Conservation (phyloP, 2,888 invertebrate species). For the Seira musarum region DNA sequence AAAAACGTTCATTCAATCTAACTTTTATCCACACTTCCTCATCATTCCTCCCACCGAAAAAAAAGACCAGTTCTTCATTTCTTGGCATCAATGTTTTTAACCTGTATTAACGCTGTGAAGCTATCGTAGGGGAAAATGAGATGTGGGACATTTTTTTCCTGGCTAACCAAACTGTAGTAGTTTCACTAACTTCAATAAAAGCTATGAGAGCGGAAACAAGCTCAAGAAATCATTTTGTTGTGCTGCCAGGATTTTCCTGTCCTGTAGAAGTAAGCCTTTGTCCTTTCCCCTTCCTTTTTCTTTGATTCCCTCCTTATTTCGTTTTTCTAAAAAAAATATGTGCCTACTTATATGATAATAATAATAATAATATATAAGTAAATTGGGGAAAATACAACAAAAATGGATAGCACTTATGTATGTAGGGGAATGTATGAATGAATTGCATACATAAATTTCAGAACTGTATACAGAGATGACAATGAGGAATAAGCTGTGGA, state of each 20-base stretch:
- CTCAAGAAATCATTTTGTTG: constrained; percentile 60
- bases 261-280: constrained; percentile 57
- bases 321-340: not conserved
- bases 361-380: too few relatives aligned
- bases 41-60: too few relatives aligned
- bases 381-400: too few relatives aligned
- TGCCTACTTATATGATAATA: not conserved
- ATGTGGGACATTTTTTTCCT: constrained; percentile 6
- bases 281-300: constrained; percentile 39
- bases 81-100: constrained; percentile 2
- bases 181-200: not conserved
- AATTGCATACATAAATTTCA: constrained; percentile 6
- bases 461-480: constrained; percentile 36
- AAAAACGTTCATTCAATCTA: too few relatives aligned
- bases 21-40: too few relatives aligned
- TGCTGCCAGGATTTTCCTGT: constrained; percentile 58
- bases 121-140: constrained; percentile 5
- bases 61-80: not conserved
- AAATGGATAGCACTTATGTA: too few relatives aligned
- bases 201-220: constrained; percentile 46
- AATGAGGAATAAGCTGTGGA: constrained; percentile 44
- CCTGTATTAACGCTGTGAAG: not conserved
- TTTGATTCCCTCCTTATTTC: constrained; percentile 30
- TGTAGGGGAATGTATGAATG: constrained; percentile 2
- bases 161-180: not conserved